Conservation (phyloP, 2,888 invertebrate genomes). For the Hedya salicella region DNA sequence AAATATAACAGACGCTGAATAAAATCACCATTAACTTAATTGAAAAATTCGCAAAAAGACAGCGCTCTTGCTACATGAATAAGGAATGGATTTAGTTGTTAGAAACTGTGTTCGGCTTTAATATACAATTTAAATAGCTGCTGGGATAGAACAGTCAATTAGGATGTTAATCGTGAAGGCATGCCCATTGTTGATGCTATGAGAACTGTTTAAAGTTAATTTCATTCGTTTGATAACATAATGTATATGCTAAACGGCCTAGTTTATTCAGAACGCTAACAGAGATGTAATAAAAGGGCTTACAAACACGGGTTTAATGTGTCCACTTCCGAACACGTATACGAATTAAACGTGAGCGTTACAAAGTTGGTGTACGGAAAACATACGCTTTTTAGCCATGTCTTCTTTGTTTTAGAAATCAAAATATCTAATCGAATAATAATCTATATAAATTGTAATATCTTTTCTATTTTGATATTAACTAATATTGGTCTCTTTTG, state of each 20-base stretch:
- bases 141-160: conserved; percentile 43
- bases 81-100: conserved; percentile 18
- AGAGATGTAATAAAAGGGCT: conserved; percentile 31
- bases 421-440: not conserved
- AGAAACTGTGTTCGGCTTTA: conserved; percentile 18
- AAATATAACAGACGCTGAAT: conserved; percentile 29
- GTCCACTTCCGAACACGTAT: conserved; percentile 30
- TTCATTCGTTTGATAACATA: conserved; percentile 39
- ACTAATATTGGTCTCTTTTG: no score
- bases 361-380: not conserved
- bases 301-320: conserved; percentile 29
- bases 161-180: conserved; percentile 46
- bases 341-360: conserved; percentile 16
- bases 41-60: conserved; percentile 34
- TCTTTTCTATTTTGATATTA: no score
- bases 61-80: conserved; percentile 30
- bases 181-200: conserved; percentile 40
- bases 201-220: conserved; percentile 41
- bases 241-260: conserved; percentile 38
- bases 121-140: conserved; percentile 33
- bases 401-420: not conserved
- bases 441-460: not conserved
- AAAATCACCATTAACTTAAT: conserved; percentile 38
- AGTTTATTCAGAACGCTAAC: conserved; percentile 32
- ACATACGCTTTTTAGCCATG: not conserved